Percentiles rank a stretch among this genome's conserved stretches.
phyloP scores from a whole-genome alignment of 1,140 invertebrate genomes.

The Sarcophaga bullata region DNA sequence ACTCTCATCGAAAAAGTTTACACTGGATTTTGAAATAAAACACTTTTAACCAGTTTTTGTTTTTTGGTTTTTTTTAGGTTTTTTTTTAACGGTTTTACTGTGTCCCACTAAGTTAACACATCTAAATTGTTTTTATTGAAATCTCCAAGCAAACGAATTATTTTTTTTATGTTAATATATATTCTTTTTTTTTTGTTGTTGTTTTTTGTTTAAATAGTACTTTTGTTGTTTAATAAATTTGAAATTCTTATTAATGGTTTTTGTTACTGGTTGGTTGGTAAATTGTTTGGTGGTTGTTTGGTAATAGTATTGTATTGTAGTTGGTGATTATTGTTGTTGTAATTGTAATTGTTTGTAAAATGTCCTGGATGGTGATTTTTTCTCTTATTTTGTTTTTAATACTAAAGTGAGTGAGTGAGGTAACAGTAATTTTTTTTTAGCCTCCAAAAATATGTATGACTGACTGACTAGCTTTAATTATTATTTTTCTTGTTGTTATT shows the following conservation, averaged over 20 bases:
- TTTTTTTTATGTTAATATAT: too few species aligned
- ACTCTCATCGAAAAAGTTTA: too few species aligned
- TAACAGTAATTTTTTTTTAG: neutral
- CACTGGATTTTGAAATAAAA: conserved; percentile 30
- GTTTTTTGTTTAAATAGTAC: conserved; percentile 29
- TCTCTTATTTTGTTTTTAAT: neutral
- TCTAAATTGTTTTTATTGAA: conserved; percentile 61
- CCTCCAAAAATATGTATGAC: neutral
- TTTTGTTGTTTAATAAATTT: conserved; percentile 35
- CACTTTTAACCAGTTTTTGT: neutral
- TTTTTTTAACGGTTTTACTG: conserved; percentile 51
- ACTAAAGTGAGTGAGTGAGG: neutral
- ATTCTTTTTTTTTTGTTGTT: conserved; percentile 33
- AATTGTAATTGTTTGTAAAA: neutral
- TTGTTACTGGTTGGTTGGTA: conserved; percentile 15
- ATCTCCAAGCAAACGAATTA: conserved; percentile 59
- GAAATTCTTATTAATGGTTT: conserved; percentile 41
- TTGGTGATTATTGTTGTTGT: neutral
- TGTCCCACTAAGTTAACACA: conserved; percentile 62
- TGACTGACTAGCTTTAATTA: neutral
- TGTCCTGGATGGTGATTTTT: neutral
- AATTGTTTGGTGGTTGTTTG: conserved; percentile 20
- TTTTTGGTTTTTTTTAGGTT: neutral
- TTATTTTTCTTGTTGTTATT: neutral
- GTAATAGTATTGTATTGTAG: neutral